Percentiles rank a stretch among this genome's conserved stretches.
Conservation (phyloP, 2,888 invertebrate genomes). For the Hyppa rectilinea region DNA sequence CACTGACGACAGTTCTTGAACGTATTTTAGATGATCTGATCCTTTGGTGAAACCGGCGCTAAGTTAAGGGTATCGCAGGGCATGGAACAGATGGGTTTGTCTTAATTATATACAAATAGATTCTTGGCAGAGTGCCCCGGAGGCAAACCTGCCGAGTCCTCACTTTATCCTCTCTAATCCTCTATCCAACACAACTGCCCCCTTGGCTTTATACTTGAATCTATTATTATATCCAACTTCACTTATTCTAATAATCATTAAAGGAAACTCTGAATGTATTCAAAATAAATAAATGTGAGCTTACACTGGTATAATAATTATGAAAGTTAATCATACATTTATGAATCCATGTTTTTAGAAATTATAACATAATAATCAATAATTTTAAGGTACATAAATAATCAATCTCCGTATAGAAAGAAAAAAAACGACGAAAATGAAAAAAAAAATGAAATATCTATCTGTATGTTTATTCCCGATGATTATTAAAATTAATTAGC, state of each 20-base stretch:
- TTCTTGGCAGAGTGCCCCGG: conserved; percentile 9
- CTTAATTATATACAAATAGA: conserved; percentile 22
- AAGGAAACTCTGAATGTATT: conserved; percentile 54
- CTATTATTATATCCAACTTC: conserved; percentile 34
- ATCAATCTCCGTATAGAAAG: conserved; percentile 28
- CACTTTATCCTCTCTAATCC: conserved; percentile 26
- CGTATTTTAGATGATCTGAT: too few species aligned
- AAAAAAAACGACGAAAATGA: conserved; percentile 15
- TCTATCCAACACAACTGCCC: conserved; percentile 25
- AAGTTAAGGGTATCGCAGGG: conserved; percentile 40
- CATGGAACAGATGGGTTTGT: conserved; percentile 5
- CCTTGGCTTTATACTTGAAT: conserved; percentile 48
- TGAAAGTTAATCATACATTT: conserved; percentile 34
- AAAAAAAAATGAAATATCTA: conserved; percentile 31
- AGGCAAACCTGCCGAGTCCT: conserved; percentile 9
- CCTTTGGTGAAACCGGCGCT: too few species aligned
- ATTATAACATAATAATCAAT: conserved; percentile 57
- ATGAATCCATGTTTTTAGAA: conserved; percentile 48
- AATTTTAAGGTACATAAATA: conserved; percentile 53
- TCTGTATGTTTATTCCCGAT: conserved; percentile 49
- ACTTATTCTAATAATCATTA: conserved; percentile 27
- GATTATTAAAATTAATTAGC: conserved; percentile 46
- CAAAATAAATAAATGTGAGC: too few species aligned
- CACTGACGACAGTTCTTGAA: too few species aligned
- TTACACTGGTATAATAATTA: conserved; percentile 40